A percentile compares a stretch with the other conserved stretches of the same genome.
phyloP scores from a whole-genome alignment of 2,888 invertebrate genomes.

The Ophion obscuratus region DNA sequence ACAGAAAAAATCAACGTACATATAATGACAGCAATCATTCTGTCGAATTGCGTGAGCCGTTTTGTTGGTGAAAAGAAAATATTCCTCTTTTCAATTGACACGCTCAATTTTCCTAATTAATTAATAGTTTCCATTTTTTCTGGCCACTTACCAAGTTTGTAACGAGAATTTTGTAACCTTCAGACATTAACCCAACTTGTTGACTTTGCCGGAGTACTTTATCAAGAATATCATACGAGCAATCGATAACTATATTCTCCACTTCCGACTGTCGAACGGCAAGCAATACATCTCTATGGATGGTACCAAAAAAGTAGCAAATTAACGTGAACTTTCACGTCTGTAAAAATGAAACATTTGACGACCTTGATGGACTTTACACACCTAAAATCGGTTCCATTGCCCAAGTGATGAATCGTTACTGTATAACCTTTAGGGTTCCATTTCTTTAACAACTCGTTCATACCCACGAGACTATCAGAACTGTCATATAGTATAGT shows the following conservation, averaged over 20 bases:
- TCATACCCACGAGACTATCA: constrained; percentile 89
- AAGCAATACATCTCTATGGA: constrained; percentile 87
- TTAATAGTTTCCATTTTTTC: background rate
- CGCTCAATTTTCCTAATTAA: too few relatives aligned
- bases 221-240: constrained; percentile 86
- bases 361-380: background rate
- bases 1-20: background rate
- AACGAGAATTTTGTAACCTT: constrained; percentile 91
- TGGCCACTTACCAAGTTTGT: constrained; percentile 87
- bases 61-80: too few relatives aligned
- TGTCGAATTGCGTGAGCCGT: too few relatives aligned
- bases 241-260: constrained; percentile 90
- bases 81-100: too few relatives aligned
- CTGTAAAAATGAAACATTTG: background rate
- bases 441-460: constrained; percentile 89
- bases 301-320: background rate
- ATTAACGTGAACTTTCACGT: too few relatives aligned
- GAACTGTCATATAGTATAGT: constrained; percentile 95
- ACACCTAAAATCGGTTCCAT: constrained; percentile 86
- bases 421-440: constrained; percentile 86
- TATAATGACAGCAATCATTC: background rate
- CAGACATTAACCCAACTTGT: constrained; percentile 94
- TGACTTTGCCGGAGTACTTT: constrained; percentile 90
- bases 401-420: constrained; percentile 87
- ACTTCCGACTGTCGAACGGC: constrained; percentile 89